Conservation (phyloP, 2,888 invertebrate species). For the Dolomedes plantarius region DNA sequence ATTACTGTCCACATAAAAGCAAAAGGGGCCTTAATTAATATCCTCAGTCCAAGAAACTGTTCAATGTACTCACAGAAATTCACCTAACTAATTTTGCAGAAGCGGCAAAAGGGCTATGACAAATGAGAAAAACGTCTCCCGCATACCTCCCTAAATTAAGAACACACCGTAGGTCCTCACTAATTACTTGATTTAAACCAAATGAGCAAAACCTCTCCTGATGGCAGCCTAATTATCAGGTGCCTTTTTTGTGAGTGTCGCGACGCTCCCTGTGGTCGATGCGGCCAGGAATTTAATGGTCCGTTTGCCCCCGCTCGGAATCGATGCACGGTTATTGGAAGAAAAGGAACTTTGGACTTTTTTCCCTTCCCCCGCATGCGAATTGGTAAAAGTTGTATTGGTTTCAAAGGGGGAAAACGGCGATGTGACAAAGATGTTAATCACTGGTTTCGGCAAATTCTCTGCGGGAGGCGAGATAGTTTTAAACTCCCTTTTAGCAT, state of each 20-base stretch:
- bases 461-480: too few relatives aligned
- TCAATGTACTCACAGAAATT: slow-evolving; percentile 5
- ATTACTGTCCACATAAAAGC: slow-evolving; percentile 18
- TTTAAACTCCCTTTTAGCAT: too few relatives aligned
- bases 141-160: slow-evolving; percentile 58
- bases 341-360: slow-evolving; percentile 22
- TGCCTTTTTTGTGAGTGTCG: slow-evolving; percentile 33
- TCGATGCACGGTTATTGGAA: slow-evolving; percentile 49
- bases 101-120: slow-evolving; percentile 35
- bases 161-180: slow-evolving; percentile 48
- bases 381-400: not conserved
- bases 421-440: slow-evolving; percentile 5
- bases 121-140: slow-evolving; percentile 61
- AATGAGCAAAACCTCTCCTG: slow-evolving; percentile 66
- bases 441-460: not conserved
- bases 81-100: slow-evolving; percentile 6
- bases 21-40: slow-evolving; percentile 1
- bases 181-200: slow-evolving; percentile 67
- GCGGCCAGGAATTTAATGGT: slow-evolving; percentile 66
- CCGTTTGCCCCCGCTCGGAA: slow-evolving; percentile 39
- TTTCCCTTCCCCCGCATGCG: slow-evolving; percentile 10
- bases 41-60: not conserved
- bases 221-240: slow-evolving; percentile 63
- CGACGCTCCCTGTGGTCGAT: slow-evolving; percentile 61
- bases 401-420: slow-evolving; percentile 12